phyloP scores from a whole-genome alignment of 2,797 vertebrate genomes.

The Pipistrellus nathusii region DNA sequence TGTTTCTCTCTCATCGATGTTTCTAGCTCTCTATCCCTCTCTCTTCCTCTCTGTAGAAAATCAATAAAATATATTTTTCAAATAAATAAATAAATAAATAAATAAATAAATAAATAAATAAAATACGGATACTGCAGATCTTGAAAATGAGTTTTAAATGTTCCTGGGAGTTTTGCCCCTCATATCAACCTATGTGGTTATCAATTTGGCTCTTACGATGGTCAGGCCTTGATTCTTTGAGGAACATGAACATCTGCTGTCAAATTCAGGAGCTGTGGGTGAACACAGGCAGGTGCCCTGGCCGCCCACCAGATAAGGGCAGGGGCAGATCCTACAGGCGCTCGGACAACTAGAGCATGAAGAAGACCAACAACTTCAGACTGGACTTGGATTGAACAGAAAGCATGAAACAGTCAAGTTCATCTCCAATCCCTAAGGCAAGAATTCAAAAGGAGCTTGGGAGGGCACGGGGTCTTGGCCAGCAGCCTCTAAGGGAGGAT shows the following conservation, averaged over 20 bases:
- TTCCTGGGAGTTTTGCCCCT: slow-evolving; percentile 56
- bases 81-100: background rate
- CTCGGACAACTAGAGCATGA: background rate
- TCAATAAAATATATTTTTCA: too few species aligned
- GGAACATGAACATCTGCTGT: slow-evolving; percentile 52
- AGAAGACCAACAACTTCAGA: background rate
- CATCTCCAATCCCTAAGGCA: background rate
- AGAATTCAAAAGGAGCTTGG: background rate
- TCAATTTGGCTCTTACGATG: slow-evolving; percentile 42
- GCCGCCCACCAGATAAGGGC: background rate
- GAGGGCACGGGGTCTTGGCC: background rate
- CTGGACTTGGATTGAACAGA: background rate
- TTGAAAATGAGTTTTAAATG: slow-evolving; percentile 67
- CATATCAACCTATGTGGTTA: slow-evolving; percentile 49
- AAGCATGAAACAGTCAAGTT: background rate
- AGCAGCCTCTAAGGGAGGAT: background rate
- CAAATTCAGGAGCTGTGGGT: background rate
- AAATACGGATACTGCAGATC: background rate
- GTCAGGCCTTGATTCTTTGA: slow-evolving; percentile 9
- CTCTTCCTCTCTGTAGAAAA: too few species aligned
- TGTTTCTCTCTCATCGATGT: too few species aligned
- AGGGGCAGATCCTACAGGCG: background rate
- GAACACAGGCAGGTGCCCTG: background rate
- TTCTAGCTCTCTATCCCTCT: too few species aligned
- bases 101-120: background rate